phyloP scores from a whole-genome alignment of 1,140 invertebrate genomes.

The Andricus grossulariae region DNA sequence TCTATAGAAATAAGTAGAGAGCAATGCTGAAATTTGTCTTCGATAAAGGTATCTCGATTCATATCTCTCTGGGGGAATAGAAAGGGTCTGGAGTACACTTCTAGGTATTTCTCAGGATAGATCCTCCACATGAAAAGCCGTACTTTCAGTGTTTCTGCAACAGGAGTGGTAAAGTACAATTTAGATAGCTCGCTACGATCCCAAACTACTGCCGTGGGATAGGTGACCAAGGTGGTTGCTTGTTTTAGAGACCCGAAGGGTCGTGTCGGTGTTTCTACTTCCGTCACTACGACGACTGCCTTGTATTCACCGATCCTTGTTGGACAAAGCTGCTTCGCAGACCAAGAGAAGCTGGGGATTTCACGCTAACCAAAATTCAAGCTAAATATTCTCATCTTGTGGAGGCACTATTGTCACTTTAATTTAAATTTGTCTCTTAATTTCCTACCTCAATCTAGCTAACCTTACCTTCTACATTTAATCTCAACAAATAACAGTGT shows the following conservation, averaged over 20 bases:
- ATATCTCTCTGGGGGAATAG: conserved; percentile 23
- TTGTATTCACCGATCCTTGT: conserved; percentile 17
- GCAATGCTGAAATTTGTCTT: conserved; percentile 11
- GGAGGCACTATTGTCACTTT: conserved; percentile 6
- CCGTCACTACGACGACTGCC: conserved; percentile 15
- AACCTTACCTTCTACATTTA: background rate
- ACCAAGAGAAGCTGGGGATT: conserved; percentile 17
- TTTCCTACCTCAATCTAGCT: background rate
- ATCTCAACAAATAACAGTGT: background rate
- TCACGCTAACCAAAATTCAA: conserved; percentile 18
- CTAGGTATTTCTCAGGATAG: conserved; percentile 30
- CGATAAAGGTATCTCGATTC: conserved; percentile 25
- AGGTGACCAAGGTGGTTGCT: conserved; percentile 31
- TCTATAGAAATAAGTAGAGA: background rate
- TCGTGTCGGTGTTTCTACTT: conserved; percentile 7
- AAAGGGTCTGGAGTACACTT: conserved; percentile 26
- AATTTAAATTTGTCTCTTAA: conserved; percentile 10
- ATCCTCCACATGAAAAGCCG: conserved; percentile 30
- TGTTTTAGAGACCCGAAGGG: conserved; percentile 24
- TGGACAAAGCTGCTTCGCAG: conserved; percentile 14
- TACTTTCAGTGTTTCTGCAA: conserved; percentile 25
- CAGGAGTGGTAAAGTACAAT: conserved; percentile 28
- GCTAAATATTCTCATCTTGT: conserved; percentile 25
- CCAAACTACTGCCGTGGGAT: conserved; percentile 23
- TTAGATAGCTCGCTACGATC: conserved; percentile 29